Base-by-base conservation (phyloP, 2,888 invertebrate genomes). In the Drosophila rubida region DNA sequence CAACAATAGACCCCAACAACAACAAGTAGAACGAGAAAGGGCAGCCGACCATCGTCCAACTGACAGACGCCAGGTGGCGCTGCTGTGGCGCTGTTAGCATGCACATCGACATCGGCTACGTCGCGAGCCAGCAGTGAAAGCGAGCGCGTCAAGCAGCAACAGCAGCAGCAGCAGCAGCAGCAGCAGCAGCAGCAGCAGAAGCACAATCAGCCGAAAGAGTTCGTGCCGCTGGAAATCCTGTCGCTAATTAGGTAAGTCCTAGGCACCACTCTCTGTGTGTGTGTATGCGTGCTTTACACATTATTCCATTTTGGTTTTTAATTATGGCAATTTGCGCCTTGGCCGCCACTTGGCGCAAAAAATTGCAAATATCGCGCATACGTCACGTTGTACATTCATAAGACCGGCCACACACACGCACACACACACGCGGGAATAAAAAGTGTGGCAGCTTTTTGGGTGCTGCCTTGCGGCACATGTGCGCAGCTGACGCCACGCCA, bases 211-310 rank as follows among this genome's bases (percentile, higher is more conserved):
- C 35, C 48, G 44, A 58, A 53, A 54, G 32, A 61, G 68, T 72
- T 69, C 70, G 77, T 64, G 69, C 66, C 63, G 55, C 74, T 78
- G 80, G 67, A 80, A 78, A 78, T 78, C 75, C 78, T 78, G 75
- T 74, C 69, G 64, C 80, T 78, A 80, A 78, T 80, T 78, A 78
- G 78, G 78, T 78, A 78, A 78, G 78, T 78, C 68, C 46, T 55
- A 57, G 53, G n/a, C n/a, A n/a, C n/a, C 42, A 27, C 41, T 8
- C 27, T 37, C 49, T 25, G 13, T 42, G 25, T 48, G 25, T 30
- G 22, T 50, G 16, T 49, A 44, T 62, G 45, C 46, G 62, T 68
- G 59, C 44, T 49, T 27, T 49, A 45, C 73, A 66, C 53, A 76
- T 77, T 79, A 78, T 77, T 78, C 73, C 80, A 77, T 78, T 80